These are phyloP conservation scores for Anolis apletophallus DNA, from an alignment of 2,797 vertebrate species.

Conservation along the genomic window DNA sequence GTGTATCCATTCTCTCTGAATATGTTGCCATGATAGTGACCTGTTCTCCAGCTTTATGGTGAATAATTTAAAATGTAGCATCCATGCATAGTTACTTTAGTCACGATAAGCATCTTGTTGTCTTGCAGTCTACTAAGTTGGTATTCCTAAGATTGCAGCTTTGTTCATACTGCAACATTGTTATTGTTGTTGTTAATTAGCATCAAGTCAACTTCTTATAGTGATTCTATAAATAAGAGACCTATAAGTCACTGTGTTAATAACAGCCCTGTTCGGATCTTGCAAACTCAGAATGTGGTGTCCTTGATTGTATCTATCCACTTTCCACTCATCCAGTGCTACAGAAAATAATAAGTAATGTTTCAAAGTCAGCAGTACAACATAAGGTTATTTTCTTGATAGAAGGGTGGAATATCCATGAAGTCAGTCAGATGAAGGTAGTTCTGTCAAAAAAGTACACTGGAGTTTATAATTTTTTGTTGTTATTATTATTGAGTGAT, in stretches of 20 bases:
- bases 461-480: not conserved
- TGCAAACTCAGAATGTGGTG: no score
- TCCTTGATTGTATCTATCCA: no score
- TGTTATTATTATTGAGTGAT: not conserved
- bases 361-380: not conserved
- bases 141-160: not conserved
- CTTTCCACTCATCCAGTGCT: not conserved
- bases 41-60: not conserved
- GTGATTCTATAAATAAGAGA: no score
- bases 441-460: not conserved
- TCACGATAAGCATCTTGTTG: not conserved
- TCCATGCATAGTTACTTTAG: not conserved
- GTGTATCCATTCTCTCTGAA: not conserved
- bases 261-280: no score
- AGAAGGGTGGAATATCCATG: not conserved
- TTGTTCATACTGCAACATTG: not conserved
- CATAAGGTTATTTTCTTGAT: not conserved
- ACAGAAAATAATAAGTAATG: not conserved
- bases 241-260: no score
- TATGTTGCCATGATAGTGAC: not conserved
- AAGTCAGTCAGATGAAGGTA: not conserved
- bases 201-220: no score
- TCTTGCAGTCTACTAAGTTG: not conserved
- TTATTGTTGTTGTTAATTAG: no score
- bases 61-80: not conserved